phyloP scores from a whole-genome alignment of 2,888 invertebrate genomes.

The Tachina fera region DNA sequence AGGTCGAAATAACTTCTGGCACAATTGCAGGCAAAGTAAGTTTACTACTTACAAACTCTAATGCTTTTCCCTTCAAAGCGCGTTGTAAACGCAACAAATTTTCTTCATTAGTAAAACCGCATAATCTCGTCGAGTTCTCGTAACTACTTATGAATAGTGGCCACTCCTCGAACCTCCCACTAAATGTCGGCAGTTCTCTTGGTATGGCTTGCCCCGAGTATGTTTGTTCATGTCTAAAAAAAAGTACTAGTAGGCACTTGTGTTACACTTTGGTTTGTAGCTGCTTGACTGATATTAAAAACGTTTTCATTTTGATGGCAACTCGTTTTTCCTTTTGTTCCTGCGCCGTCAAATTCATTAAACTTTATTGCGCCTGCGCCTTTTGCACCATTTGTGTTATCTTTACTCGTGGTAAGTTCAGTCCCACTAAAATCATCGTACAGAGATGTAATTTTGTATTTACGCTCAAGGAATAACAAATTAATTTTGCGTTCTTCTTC shows the following conservation, averaged over 20 bases:
- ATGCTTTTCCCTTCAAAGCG: conserved; percentile 50
- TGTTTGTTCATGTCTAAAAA: background rate
- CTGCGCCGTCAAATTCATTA: too few relatives aligned
- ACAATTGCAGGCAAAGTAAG: conserved; percentile 58
- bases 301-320: background rate
- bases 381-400: too few relatives aligned
- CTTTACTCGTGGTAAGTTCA: background rate
- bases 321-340: too few relatives aligned
- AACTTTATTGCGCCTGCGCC: too few relatives aligned
- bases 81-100: conserved; percentile 59
- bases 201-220: conserved; percentile 23
- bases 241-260: background rate
- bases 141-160: conserved; percentile 60
- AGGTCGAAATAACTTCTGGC: conserved; percentile 60
- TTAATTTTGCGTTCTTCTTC: conserved; percentile 21
- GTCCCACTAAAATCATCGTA: background rate
- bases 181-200: conserved; percentile 58
- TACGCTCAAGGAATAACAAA: background rate
- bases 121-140: conserved; percentile 43
- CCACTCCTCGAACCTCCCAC: conserved; percentile 65
- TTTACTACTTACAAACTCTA: conserved; percentile 59
- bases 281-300: background rate
- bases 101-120: conserved; percentile 57
- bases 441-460: background rate
- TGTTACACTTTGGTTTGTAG: background rate